Base-by-base conservation (phyloP, 2,797 vertebrate genomes). In the Rousettus madagascariensis region DNA sequence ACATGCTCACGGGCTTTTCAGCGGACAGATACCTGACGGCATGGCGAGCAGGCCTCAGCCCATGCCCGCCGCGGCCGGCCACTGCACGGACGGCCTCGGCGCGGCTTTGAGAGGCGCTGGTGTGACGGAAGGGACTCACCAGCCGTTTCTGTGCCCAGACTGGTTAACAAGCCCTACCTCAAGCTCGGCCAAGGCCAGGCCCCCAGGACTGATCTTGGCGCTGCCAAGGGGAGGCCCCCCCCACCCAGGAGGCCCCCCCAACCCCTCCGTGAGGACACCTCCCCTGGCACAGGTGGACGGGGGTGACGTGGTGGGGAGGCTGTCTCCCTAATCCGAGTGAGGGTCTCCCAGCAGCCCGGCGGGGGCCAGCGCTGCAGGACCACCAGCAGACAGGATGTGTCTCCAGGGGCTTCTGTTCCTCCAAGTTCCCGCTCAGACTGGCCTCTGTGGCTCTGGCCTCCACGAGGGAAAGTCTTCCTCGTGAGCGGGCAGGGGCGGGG, bases 1-100 rank as follows among this genome's bases (percentile, higher is more conserved):
- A 85, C 88, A 71, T 92, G 86, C 90, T 95, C 51, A 33, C 80
- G 95, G 96, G 97, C 96, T 95, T 93, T 84, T 82, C 30, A 66
- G 63, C 43, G 46, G 28, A 10, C 11, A 57, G 75, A 24, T 63
- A 46, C 12, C 63, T 75, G 71, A 53, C 49, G 88, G 71, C 8
- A 4, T 0, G 1, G 65, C 55, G 53, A 57, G 51, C 2, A 20
- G n/a, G 69, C 28, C 2, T 2, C 17, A 53, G 65, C 46, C 84
- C 26, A 8, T 17, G 0, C 17, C 33, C 63, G 55, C 3, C 0
- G 6, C 1, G 5, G 17, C 72, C 30, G 0, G 5, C 61, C 3
- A 33, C 3, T 0, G 6, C 2, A 12, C 46, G 9, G 20, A 26
- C 19, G 79, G 68, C n/a, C 26, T 16, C 19, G 0, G 4, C 15